Conservation (phyloP, 2,113 vertebrate genomes). For the Salvelinus alpinus region DNA sequence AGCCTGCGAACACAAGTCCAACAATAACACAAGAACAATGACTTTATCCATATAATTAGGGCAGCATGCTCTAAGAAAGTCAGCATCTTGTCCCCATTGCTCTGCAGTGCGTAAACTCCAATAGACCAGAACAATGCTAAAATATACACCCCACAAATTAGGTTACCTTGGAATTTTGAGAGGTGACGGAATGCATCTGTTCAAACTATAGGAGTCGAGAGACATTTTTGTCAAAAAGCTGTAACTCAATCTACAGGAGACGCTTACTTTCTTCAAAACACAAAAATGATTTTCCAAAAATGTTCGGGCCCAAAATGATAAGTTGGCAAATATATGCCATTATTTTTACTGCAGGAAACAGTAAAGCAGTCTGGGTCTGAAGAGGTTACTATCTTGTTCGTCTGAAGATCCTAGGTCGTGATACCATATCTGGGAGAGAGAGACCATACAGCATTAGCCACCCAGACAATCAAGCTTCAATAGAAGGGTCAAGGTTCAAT, state of each 20-base stretch:
- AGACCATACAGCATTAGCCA: constrained; percentile 7
- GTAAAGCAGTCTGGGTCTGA: constrained; percentile 41
- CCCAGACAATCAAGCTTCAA: background rate
- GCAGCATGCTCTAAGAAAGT: constrained; percentile 35
- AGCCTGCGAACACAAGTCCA: constrained; percentile 47
- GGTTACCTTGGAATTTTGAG: constrained; percentile 11
- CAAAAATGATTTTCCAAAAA: background rate
- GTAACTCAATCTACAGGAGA: constrained; percentile 11
- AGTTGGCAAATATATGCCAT: constrained; percentile 57
- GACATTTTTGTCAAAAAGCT: constrained; percentile 33
- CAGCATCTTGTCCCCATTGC: constrained; percentile 38
- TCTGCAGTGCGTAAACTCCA: constrained; percentile 22
- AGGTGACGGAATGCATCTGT: constrained; percentile 45
- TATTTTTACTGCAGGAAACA: constrained; percentile 70
- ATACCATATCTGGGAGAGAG: constrained; percentile 28
- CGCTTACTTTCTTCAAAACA: constrained; percentile 36
- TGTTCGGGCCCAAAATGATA: constrained; percentile 47
- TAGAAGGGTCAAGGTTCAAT: constrained; percentile 4
- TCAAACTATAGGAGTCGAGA: constrained; percentile 34
- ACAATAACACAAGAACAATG: constrained; percentile 56
- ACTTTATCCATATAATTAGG: constrained; percentile 47
- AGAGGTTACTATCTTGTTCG: constrained; percentile 12
- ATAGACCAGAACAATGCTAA: background rate
- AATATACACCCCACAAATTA: background rate
- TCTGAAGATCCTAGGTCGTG: constrained; percentile 33